Evolutionary conservation across 2,797 vertebrate genomes (phyloP).

Genomic region (Coregonus ussuriensis): DNA sequence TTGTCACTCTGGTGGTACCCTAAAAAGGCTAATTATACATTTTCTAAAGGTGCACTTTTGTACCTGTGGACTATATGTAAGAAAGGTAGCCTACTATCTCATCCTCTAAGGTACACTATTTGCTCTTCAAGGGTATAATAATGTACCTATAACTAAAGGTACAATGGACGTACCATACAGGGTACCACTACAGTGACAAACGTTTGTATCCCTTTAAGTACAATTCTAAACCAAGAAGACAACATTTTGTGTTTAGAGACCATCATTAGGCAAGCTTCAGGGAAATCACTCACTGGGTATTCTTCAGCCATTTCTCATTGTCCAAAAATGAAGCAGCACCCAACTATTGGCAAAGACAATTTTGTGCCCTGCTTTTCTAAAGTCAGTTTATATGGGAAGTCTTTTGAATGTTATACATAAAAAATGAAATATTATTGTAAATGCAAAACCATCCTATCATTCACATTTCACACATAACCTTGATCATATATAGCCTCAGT

Average conservation of each 20-base stretch:
- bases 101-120: too few species aligned
- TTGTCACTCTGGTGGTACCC: too few species aligned
- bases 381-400: background rate
- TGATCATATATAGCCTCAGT: background rate
- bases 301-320: background rate
- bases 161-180: too few species aligned
- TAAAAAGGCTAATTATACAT: too few species aligned
- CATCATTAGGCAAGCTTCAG: conserved; percentile 1
- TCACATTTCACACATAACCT: background rate
- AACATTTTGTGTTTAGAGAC: conserved; percentile 31
- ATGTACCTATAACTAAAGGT: too few species aligned
- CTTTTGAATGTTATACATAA: background rate
- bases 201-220: too few species aligned
- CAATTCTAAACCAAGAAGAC: background rate
- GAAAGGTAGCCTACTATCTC: too few species aligned
- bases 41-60: too few species aligned
- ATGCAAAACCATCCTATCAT: background rate
- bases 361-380: background rate
- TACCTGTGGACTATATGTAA: too few species aligned
- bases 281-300: background rate
- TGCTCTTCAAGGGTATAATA: too few species aligned
- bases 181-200: too few species aligned
- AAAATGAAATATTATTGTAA: background rate
- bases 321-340: background rate
- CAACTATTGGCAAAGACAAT: background rate